phyloP scores from a whole-genome alignment of 2,888 invertebrate genomes.

The Platycnemis pennipes region DNA sequence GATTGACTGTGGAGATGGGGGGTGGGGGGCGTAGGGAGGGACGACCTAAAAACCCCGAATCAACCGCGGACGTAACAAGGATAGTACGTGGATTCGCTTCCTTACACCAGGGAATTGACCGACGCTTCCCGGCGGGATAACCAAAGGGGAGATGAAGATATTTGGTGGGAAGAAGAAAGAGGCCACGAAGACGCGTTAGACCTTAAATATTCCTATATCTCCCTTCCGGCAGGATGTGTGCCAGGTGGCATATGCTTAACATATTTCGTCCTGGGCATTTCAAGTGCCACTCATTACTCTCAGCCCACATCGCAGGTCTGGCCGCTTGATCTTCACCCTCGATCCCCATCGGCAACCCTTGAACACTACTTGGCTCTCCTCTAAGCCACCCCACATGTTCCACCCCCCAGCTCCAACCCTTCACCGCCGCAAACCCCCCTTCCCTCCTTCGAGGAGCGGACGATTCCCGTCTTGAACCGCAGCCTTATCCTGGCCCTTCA shows the following conservation, averaged over 20 bases:
- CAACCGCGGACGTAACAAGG: neutral
- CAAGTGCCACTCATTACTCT: neutral
- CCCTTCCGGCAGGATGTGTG: neutral
- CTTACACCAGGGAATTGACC: neutral
- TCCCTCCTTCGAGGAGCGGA: no score
- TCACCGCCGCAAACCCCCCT: neutral
- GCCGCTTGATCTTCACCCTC: no score
- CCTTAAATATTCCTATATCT: neutral
- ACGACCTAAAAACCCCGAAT: slow-evolving; percentile 4
- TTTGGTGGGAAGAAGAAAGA: neutral
- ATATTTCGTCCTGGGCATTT: neutral
- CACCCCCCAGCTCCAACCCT: neutral
- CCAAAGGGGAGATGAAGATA: neutral
- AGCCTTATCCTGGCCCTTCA: no score
- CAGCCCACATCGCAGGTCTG: neutral
- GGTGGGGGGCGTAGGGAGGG: neutral
- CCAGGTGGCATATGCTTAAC: neutral
- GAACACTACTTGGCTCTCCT: neutral
- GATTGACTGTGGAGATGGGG: neutral
- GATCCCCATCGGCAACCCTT: no score
- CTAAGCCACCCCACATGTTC: neutral
- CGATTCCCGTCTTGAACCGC: neutral
- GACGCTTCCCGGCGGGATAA: neutral
- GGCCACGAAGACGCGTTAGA: neutral
- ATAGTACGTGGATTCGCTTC: neutral